Evolutionary conservation across 92 coral and sea anemone genomes (phyloP), one percentile per base, ranked within the genome.

Genomic region (Bergia puertoricense): DNA sequence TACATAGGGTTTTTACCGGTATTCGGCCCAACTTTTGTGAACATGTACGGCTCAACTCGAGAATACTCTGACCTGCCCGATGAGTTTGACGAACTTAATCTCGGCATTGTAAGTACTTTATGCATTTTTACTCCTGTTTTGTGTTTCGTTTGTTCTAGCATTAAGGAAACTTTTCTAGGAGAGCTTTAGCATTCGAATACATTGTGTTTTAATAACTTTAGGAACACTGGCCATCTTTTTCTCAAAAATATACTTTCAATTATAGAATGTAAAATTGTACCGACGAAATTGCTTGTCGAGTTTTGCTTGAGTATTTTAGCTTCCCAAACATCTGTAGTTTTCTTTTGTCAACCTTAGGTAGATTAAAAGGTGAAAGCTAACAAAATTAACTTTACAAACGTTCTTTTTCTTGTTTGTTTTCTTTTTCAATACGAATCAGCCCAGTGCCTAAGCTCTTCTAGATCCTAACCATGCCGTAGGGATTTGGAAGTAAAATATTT

Each of bases 31-130:
- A 86, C 90, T 18, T 91, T 91, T 39, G 82, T 91, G 67, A 91
- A 91, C 56, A 86, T 91, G 77, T 91, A 91, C 41, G 93, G 93
- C 23, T 91, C 93, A 48, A 91, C 93, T 37, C 72, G 93, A 82
- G 93, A 91, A 51, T 91, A 74, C 76, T 86, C 90, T 10, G 90
- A 91, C 77, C 90, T 91, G 13, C 90, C 93, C 38, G 93, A 91
- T 59, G 93, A 91, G 76, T 72, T 86, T 41, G 93, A 91, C 22
- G 93, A 91, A 8, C 85, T 91, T 23, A 91, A 91, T 80, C 85
- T 91, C 71, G 93, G 93, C 0, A 76, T 81, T 81, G 93, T 91
- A 9, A 81, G 93, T 88, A 84, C 14, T 41, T 51, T 76, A n/a
- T 40, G 0, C 9, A 4, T 41, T 76, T 13, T 10, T 16, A 75